phyloP scores from a whole-genome alignment of 2,797 vertebrate genomes.

The Amblyraja radiata region DNA sequence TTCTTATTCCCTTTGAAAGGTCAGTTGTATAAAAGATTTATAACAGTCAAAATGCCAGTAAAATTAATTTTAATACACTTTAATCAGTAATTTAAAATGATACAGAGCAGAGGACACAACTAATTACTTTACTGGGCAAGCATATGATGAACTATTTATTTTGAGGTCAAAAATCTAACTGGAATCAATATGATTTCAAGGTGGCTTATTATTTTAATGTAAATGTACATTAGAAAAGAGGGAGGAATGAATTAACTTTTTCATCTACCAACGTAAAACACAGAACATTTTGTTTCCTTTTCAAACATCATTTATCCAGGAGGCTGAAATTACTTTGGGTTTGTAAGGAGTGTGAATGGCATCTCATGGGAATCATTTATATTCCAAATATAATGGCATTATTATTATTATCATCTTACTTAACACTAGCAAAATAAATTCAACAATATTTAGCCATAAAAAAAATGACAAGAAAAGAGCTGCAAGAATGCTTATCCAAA shows the following conservation, averaged over 20 bases:
- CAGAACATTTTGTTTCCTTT: not conserved
- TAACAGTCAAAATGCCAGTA: not conserved
- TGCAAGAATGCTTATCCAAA: not conserved
- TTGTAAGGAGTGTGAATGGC: not conserved
- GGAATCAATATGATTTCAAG: not conserved
- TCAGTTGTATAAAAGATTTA: not conserved
- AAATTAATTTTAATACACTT: not conserved
- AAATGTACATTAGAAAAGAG: not conserved
- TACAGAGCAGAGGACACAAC: not conserved
- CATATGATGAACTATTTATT: not conserved
- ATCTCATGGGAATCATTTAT: not conserved
- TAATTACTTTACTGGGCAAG: not conserved
- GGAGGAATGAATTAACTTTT: not conserved
- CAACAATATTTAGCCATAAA: not conserved
- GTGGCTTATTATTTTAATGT: not conserved
- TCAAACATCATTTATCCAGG: not conserved
- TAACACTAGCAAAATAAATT: not conserved
- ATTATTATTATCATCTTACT: not conserved
- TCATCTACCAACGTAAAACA: not conserved
- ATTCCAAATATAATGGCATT: not conserved
- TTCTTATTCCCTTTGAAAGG: not conserved
- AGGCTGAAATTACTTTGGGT: not conserved
- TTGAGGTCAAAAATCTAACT: not conserved
- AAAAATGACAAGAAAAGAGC: not conserved
- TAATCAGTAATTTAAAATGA: not conserved